Base-by-base conservation (phyloP, 2,113 vertebrate genomes). In the Dinomys branickii region DNA sequence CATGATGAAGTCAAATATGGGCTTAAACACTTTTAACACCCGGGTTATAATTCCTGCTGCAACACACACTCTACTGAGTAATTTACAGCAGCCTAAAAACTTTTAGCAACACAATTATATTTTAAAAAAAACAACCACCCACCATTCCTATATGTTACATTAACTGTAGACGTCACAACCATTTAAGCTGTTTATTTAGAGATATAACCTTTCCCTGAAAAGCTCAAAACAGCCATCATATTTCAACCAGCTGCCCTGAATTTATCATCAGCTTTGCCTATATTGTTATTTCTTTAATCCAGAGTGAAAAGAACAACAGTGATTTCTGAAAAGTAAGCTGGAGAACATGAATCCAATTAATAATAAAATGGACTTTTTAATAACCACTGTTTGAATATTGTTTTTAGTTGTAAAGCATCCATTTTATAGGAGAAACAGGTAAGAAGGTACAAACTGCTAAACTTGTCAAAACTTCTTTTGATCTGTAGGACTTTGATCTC, bases 51-150 rank as follows among this genome's bases (percentile, higher is more conserved):
- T 95, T 96, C 96, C 96, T 95, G 61, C 77, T 54, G 77, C 59
- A 86, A 98, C 58, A 92, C 85, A 95, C 59, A 81, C 88, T 96
- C 59, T 96, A 96, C 26, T 97, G 63, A 88, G 91, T 92, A 97
- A 94, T 93, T 97, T 94, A 94, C 65, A 96, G 83, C 22, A 67
- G 90, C 85, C 82, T 93, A 95, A 59, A 94, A 95, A 61, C 19
- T 69, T 97, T 97, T 85, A 47, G 95, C 63, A 98, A 95, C 91
- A 96, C 94, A 92, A 97, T 91, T 92, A 54, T 38, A 88, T 97
- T 95, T 94, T 86, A 89, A 92, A 98, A 98, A 97, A 96, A 96
- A n/a, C n/a, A n/a, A n/a, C n/a, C n/a, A n/a, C n/a, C 52, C 65
- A 91, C 84, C 11, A 84, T 78, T 93, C 88, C 56, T 87, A 87